Evolutionary conservation across 2,113 vertebrate genomes (phyloP).

Genomic region (Felis catus): F.catus_Fca126_mat1.0 CM031414.1:24155001-24155500

Average conservation of each 20-base stretch:
- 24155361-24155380: background rate
- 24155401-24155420: background rate
- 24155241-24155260: background rate
- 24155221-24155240: background rate
- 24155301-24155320: background rate
- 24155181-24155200: background rate
- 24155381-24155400: background rate
- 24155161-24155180: background rate
- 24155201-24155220: background rate
- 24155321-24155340: background rate
- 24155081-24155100: background rate
- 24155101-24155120: background rate
- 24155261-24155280: slow-evolving; percentile 20
- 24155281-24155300: slow-evolving; percentile 19
- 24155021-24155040: background rate
- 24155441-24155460: background rate
- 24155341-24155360: slow-evolving; percentile 1
- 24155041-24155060: background rate
- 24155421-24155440: background rate
- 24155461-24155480: background rate
- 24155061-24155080: background rate
- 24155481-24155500: background rate
- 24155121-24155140: background rate
- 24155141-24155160: background rate
- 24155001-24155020: background rate